These are phyloP conservation scores for Megastigmus dorsalis DNA, from an alignment of 2,888 invertebrate species.

Conservation along the genomic window DNA sequence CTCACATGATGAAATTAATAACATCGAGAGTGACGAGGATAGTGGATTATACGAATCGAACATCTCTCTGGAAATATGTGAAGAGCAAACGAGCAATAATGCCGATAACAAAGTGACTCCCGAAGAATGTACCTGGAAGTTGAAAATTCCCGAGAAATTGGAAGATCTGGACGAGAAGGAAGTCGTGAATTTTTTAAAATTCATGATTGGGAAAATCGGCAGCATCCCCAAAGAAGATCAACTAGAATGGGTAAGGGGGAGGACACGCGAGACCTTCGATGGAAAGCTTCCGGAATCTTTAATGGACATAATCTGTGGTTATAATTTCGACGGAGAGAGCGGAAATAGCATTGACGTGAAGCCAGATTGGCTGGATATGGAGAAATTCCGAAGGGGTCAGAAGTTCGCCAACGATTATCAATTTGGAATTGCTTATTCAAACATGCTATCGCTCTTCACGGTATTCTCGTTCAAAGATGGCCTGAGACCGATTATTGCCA, in stretches of 20 bases:
- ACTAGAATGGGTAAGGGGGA: background rate
- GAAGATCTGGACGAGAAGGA: conserved; percentile 1
- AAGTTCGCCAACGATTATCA: conserved; percentile 73
- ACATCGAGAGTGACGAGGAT: conserved; percentile 39
- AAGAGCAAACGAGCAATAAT: background rate
- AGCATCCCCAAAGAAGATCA: conserved; percentile 23
- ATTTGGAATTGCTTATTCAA: conserved; percentile 67
- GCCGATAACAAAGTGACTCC: background rate
- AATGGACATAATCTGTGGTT: conserved; percentile 3
- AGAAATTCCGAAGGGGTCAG: conserved; percentile 74
- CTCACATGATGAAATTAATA: background rate
- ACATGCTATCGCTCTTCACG: conserved; percentile 71
- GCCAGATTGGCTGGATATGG: conserved; percentile 74
- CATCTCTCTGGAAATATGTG: background rate
- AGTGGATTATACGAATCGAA: conserved; percentile 27
- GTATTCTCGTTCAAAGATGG: conserved; percentile 73
- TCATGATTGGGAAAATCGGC: background rate
- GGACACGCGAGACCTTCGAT: background rate
- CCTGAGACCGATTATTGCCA: conserved; percentile 74
- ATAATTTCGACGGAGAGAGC: conserved; percentile 60
- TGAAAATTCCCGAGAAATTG: background rate
- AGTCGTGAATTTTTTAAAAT: background rate
- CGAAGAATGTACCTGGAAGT: background rate
- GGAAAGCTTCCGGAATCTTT: conserved; percentile 23
- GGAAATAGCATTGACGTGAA: conserved; percentile 57